Conservation (phyloP, 1,140 invertebrate species). For the Cardiocondyla obscurior region DNA sequence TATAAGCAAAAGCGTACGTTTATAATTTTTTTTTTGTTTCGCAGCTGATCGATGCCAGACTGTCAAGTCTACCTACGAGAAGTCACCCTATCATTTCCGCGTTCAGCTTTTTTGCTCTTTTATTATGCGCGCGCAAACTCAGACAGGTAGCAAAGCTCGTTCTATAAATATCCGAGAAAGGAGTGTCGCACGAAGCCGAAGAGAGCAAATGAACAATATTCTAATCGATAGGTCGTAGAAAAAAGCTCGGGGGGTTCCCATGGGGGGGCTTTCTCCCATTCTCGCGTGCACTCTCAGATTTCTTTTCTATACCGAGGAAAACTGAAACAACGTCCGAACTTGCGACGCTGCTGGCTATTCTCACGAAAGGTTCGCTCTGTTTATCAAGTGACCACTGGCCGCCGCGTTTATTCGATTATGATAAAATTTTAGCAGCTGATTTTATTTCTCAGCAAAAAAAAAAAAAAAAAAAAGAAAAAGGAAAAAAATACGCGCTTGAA, state of each 20-base stretch:
- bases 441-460: conserved; percentile 11
- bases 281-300: neutral
- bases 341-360: neutral
- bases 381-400: neutral
- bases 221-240: conserved; percentile 32
- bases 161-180: conserved; percentile 41
- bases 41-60: neutral
- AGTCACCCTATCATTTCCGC: conserved; percentile 30
- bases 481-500: too few species aligned
- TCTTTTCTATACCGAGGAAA: conserved; percentile 4
- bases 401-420: conserved; percentile 7
- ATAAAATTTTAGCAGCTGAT: conserved; percentile 9
- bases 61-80: neutral
- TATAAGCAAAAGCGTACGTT: neutral
- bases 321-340: conserved; percentile 3
- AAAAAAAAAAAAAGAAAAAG: too few species aligned
- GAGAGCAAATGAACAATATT: conserved; percentile 39
- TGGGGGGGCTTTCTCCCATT: conserved; percentile 22
- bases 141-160: conserved; percentile 16
- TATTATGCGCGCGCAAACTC: conserved; percentile 39
- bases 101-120: conserved; percentile 23
- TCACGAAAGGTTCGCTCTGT: conserved; percentile 12
- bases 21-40: neutral
- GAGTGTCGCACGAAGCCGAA: conserved; percentile 29
- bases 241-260: neutral